Evolutionary conservation across 2,797 vertebrate species (phyloP), one percentile per base, ranked within the genome.

Genomic region (Gambelia wislizenii): DNA sequence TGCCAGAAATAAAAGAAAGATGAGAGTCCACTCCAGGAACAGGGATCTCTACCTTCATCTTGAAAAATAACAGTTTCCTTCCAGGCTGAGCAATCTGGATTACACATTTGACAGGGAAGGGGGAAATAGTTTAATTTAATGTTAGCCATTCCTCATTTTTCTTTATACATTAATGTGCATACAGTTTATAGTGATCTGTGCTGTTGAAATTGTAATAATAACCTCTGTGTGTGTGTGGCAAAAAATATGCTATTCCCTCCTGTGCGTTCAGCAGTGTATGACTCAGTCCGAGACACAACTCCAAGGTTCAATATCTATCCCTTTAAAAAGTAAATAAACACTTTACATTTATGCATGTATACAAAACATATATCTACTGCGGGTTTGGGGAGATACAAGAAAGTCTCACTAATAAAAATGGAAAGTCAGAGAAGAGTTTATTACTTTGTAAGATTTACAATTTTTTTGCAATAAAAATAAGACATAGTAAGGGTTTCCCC

Each of bases 321-420:
- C 84, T 89, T 92, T 89, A 47, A 39, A 89, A 88, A 59, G 36
- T 14, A 72, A 90, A 86, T 52, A 89, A 14, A 74, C 56, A 6
- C 70, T n/a, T 72, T 74, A 74, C 18, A 54, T 85, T 52, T 77
- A 75, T 27, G 56, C 61, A 82, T 92, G 91, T 89, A 84, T 87
- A 83, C 79, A 83, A 54, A 20, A 76, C 87, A 81, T 83, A 89
- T 90, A 89, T 90, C 86, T 91, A 85, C 61, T 76, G 69, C 0
- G 10, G 9, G 67, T 78, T 90, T 47, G n/a, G 16, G 74, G 16
- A 9, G 27, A 4, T 83, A 89, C 82, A 83, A 91, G 59, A 91
- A 87, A 79, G 47, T 2, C 56, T 84, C 13, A 1, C 72, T 91
- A 87, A 90, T 88, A 92, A 87, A 91, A 80, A 6, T 7, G 13